phyloP scores from a whole-genome alignment of 2,113 vertebrate genomes.

The Tychaedon coryphoeus region DNA sequence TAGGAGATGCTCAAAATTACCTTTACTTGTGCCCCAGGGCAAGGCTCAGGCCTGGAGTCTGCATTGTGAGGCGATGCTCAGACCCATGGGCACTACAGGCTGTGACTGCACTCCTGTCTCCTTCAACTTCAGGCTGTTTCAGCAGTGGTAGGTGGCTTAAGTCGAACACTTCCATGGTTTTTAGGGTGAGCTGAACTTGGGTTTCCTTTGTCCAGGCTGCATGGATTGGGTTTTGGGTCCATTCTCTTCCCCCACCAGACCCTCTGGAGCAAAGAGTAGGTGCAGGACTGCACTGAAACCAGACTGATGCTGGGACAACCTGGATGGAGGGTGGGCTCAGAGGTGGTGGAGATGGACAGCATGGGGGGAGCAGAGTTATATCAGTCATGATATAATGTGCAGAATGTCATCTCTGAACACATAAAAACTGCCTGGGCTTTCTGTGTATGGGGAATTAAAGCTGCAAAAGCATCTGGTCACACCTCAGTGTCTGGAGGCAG shows the following conservation, averaged over 20 bases:
- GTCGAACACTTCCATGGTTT: neutral
- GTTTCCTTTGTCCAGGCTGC: neutral
- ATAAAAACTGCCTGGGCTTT: neutral
- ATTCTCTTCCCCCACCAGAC: neutral
- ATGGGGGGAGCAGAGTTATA: neutral
- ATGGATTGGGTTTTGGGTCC: neutral
- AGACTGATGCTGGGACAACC: neutral
- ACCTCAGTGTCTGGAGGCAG: neutral
- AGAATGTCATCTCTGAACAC: neutral
- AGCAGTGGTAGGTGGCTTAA: neutral
- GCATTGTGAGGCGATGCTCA: fast-evolving
- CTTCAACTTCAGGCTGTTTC: neutral
- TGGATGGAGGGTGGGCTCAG: neutral
- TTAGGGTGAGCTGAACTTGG: neutral
- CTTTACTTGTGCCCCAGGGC: neutral
- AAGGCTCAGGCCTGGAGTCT: neutral
- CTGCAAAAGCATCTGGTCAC: neutral
- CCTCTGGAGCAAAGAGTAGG: neutral
- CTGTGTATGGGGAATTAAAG: fast-evolving
- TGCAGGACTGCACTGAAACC: neutral
- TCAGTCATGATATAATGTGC: fast-evolving
- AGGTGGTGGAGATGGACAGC: neutral
- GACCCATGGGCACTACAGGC: neutral
- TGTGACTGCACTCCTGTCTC: fast-evolving
- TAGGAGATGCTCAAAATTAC: neutral